Percentiles rank a stretch among this genome's conserved stretches.
Evolutionary conservation across 2,113 vertebrate genomes (phyloP).

Genomic region (Carettochelys insculpta): DNA sequence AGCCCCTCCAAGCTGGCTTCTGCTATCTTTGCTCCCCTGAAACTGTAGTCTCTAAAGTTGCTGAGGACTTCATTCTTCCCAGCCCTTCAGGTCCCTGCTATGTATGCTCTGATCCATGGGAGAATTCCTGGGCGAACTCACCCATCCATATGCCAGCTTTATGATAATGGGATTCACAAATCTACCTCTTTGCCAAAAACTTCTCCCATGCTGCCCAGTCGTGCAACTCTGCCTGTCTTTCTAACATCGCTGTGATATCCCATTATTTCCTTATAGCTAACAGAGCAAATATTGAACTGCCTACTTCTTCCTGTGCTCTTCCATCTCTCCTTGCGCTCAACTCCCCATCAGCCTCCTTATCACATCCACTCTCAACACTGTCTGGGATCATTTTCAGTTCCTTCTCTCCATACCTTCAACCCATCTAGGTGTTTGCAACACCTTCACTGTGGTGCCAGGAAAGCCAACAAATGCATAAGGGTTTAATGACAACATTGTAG

Average conservation of each 20-base stretch:
- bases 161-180: neutral
- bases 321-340: neutral
- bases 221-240: neutral
- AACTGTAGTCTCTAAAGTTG: neutral
- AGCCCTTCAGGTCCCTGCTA: neutral
- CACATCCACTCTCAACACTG: neutral
- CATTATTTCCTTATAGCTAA: slow-evolving; percentile 42
- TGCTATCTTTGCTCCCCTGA: neutral
- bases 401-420: neutral
- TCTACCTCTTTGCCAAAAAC: slow-evolving; percentile 2
- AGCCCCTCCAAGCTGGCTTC: neutral
- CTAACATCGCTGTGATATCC: slow-evolving; percentile 26
- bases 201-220: neutral
- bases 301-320: slow-evolving; percentile 34
- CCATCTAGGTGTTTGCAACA: neutral
- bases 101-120: neutral
- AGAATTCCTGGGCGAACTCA: neutral
- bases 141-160: neutral
- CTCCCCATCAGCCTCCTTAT: neutral
- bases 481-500: neutral
- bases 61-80: neutral
- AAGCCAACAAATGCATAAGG: neutral
- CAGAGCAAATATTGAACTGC: neutral
- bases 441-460: accelerated
- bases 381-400: neutral